Percentiles rank a stretch among this genome's conserved stretches.
These are phyloP conservation scores for Ectemnius cavifrons DNA, from an alignment of 2,888 invertebrate species.

Conservation along the genomic window DNA sequence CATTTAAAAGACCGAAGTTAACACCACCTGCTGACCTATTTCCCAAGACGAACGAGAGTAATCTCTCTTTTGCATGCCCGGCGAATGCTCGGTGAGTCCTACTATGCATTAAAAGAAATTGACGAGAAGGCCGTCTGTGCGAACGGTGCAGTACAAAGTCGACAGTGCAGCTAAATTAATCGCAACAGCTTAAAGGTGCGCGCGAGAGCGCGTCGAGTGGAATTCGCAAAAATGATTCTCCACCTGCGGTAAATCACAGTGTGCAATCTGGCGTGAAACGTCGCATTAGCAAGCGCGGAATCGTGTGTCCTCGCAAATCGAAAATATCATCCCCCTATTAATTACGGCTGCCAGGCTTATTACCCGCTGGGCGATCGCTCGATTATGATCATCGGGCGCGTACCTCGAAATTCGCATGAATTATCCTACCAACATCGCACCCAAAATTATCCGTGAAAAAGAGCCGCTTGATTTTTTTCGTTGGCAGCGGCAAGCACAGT, in stretches of 20 bases:
- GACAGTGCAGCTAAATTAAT: constrained; percentile 35
- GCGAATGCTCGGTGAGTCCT: constrained; percentile 43
- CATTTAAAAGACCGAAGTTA: constrained; percentile 25
- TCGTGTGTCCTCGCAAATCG: no score
- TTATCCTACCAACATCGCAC: no score
- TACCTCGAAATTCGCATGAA: no score
- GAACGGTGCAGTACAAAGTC: constrained; percentile 20
- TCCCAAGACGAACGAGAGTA: constrained; percentile 16
- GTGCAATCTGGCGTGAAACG: constrained; percentile 9
- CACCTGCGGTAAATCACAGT: background rate
- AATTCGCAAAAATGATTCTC: constrained; percentile 51
- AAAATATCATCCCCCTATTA: no score
- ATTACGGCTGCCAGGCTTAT: no score
- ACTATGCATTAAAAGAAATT: constrained; percentile 52
- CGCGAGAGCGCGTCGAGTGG: constrained; percentile 33
- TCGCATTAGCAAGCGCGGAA: background rate
- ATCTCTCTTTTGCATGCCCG: constrained; percentile 42
- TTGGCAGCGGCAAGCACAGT: background rate
- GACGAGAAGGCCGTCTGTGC: constrained; percentile 30
- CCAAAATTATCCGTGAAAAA: no score
- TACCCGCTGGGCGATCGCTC: no score
- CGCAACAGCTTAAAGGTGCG: constrained; percentile 35
- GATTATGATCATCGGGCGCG: no score
- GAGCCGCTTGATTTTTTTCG: no score
- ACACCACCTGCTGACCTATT: constrained; percentile 37